Evolutionary conservation across 1,140 invertebrate species (phyloP), one percentile per base, ranked within the genome.

Genomic region (Scaptomyza pallida): DNA sequence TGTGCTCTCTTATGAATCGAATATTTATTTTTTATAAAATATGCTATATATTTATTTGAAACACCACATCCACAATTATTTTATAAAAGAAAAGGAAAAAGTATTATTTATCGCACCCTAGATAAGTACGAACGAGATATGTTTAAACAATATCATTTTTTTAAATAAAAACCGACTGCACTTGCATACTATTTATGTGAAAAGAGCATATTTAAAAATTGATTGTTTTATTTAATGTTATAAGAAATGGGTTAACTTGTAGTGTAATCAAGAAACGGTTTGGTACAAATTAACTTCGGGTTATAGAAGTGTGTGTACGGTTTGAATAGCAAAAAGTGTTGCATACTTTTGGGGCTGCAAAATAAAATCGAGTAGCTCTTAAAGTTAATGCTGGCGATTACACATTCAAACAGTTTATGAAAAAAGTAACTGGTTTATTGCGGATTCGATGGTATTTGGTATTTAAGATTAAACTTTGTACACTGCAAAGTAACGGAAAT

Each of bases 21-120:
- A 75, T 79, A 72, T 75, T 72, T 80, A 83, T 85, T 85, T 30
- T 86, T 75, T 81, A 60, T 41, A 74, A 54, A 43, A 44, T 65
- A 79, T 23, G 67, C 60, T 85, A 35, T 37, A 54, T 85, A 85
- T 85, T 86, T 85, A 85, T 85, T 86, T 80, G 71, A 74, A 19
- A 65, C 30, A 54, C 52, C 47, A 79, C 41, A 69, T 47, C 41
- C 40, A 65, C 57, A 78, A 56, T 16, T 60, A 64, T 64, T 52
- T 26, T 56, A 60, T 21, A 17, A 30, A 59, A 0, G 8, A 30
- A 52, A 59, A 79, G 73, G 79, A 61, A 77, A 85, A 30, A 85
- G 80, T 85, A 85, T 85, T 85, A 85, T 85, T 85, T 85, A 86
- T 85, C 70, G 65, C 61, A 69, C 77, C 77, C 77, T 69, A 78